Conservation (phyloP, 2,113 vertebrate species). For the Echinops telfairi region DNA sequence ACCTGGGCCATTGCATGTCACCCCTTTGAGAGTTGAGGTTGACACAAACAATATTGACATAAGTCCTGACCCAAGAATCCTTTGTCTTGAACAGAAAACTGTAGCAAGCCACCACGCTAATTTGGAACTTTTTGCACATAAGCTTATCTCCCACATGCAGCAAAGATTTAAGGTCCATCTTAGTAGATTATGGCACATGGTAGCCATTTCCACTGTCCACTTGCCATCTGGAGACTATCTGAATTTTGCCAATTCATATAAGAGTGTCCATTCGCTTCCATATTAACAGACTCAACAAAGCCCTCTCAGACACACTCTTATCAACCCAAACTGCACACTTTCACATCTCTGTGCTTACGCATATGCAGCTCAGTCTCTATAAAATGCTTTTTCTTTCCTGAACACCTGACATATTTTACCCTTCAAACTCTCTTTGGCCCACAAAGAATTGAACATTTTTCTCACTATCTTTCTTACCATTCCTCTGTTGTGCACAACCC, state of each 20-base stretch:
- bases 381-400: slow-evolving; percentile 35
- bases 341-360: too few species aligned
- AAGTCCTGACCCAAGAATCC: not conserved
- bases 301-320: too few species aligned
- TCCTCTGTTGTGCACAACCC: not conserved
- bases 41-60: not conserved
- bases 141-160: too few species aligned
- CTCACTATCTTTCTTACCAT: not conserved
- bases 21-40: not conserved
- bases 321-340: too few species aligned
- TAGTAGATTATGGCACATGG: not conserved
- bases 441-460: not conserved
- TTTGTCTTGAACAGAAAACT: slow-evolving; percentile 24
- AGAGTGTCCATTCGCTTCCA: not conserved
- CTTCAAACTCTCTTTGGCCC: not conserved
- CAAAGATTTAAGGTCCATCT: not conserved
- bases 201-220: not conserved
- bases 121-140: too few species aligned
- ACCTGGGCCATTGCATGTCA: not conserved
- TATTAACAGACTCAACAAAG: not conserved
- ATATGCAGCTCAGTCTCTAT: not conserved
- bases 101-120: not conserved
- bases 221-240: not conserved
- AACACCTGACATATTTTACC: not conserved
- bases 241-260: slow-evolving; percentile 42